Evolutionary conservation across 2,113 vertebrate species (phyloP), one percentile per base, ranked within the genome.

Genomic region (Pao palembangensis): DNA sequence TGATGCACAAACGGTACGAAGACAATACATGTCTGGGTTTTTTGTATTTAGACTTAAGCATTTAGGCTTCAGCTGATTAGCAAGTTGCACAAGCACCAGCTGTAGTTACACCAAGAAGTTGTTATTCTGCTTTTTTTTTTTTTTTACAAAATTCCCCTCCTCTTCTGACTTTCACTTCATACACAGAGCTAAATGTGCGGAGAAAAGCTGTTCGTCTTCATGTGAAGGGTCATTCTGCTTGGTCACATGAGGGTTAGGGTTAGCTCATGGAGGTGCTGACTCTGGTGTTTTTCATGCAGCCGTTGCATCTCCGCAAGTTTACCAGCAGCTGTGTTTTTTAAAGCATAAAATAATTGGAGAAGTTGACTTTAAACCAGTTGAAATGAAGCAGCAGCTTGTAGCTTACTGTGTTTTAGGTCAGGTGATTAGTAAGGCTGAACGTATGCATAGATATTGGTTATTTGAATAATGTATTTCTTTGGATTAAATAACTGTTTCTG

Each of bases 211-310:
- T 38, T 38, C 2, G 34, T 5, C 20, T 31, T 6, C n/a, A 48
- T 15, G 13, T 59, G 20, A 58, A 51, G 10, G 51, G 19, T 23
- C 46, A 12, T 3, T 15, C 6, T 25, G 52, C 12, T 61, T 55
- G 17, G 61, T 69, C 71, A 69, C 64, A 75, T 61, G 64, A 63
- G 51, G 65, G 38, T 70, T 25, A 64, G 58, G 21, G 21, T n/a
- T 58, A 55, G 61, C 58, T 49, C 31, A 17, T 28, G 44, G 47
- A 62, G 65, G 49, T 43, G 62, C 65, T 70, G 72, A 70, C 58
- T 23, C 3, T 8, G 25, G 25, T 38, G 8, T 38, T 12, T 38
- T 38, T 12, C 34, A 8, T 38, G 34, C 34, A 38, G 34, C 34
- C 34, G 11, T 38, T 38, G 8, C 34, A 3, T 38, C 38, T 55